Conservation (phyloP, 2,113 vertebrate species). For the Canis aureus region DNA sequence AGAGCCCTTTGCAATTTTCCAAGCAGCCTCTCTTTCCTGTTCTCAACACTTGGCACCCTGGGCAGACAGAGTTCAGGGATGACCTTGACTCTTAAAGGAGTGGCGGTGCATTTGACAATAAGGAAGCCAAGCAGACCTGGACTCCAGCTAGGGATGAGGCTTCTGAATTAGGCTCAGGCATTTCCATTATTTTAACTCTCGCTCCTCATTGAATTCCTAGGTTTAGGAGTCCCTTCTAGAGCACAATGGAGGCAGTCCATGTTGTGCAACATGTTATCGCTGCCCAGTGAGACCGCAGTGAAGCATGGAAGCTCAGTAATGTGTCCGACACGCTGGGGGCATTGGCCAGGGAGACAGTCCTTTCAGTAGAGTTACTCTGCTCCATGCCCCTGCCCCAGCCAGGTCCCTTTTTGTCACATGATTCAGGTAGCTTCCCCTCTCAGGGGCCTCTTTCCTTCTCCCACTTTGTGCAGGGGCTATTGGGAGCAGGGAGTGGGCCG, state of each 20-base stretch:
- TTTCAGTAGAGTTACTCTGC: not conserved
- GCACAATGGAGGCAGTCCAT: rapidly evolving
- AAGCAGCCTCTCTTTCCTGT: not conserved
- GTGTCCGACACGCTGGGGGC: not conserved
- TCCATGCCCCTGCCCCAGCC: not conserved
- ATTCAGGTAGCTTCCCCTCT: not conserved
- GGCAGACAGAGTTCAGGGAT: too few relatives aligned
- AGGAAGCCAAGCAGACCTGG: not conserved
- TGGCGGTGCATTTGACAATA: rapidly evolving
- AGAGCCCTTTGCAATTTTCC: not conserved
- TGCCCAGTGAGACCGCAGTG: not conserved
- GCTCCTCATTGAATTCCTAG: not conserved
- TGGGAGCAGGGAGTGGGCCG: not conserved
- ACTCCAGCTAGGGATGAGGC: not conserved
- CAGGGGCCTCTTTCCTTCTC: not conserved
- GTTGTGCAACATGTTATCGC: too few relatives aligned
- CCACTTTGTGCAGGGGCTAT: not conserved
- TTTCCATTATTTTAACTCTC: not conserved
- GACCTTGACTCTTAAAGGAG: not conserved
- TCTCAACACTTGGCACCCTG: not conserved
- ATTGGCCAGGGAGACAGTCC: not conserved
- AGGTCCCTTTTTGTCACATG: not conserved
- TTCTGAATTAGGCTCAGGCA: not conserved
- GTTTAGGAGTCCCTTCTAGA: not conserved
- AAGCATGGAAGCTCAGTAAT: rapidly evolving